Base-by-base conservation (phyloP, 2,113 vertebrate genomes). In the Corythaixoides concolor region DNA sequence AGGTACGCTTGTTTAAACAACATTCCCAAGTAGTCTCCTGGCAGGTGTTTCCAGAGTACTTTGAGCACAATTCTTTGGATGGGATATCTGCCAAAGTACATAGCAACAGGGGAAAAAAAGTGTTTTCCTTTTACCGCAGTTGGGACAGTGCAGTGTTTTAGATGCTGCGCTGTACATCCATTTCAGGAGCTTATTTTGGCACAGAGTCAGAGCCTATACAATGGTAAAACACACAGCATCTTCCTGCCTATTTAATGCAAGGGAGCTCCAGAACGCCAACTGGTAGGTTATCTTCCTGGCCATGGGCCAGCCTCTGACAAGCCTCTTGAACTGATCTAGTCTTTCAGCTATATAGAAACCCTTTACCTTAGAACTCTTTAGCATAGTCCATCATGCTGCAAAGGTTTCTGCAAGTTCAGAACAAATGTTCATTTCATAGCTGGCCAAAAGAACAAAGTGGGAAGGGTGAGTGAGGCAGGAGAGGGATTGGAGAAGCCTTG, bases 1-100 rank as follows among this genome's bases (percentile, higher is more conserved):
- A 98, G 95, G 96, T 98, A 98, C 0, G 24, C 78, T 97, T 98
- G 97, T 98, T 98, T 98, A 98, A 98, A 98, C 97, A 98, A 97
- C 96, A 91, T 96, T 98, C 97, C 98, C 97, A 97, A 98, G 97
- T 95, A 98, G 97, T 98, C 96, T 98, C 95, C 97, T 98, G 98
- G 98, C 98, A 98, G 98, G 98, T 98, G 98, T 98, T 98, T 98
- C 98, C 98, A 98, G 96, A 98, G 97, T 94, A 96, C 98, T 98
- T 96, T 96, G 96, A 98, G 97, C 97, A 98, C 94, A 97, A 96
- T 97, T 98, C 97, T 98, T 98, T 95, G 96, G 93, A 93, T 96
- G 98, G 98, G 97, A 96, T 86, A 90, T 86, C 81, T 98, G 98
- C 98, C 98, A 98, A 97, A 93, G 95, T 97, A 98, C 98, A 98